Conservation (phyloP, 64 coral and sea anemone species). For the Dendrophyllia cribrosa region DNA sequence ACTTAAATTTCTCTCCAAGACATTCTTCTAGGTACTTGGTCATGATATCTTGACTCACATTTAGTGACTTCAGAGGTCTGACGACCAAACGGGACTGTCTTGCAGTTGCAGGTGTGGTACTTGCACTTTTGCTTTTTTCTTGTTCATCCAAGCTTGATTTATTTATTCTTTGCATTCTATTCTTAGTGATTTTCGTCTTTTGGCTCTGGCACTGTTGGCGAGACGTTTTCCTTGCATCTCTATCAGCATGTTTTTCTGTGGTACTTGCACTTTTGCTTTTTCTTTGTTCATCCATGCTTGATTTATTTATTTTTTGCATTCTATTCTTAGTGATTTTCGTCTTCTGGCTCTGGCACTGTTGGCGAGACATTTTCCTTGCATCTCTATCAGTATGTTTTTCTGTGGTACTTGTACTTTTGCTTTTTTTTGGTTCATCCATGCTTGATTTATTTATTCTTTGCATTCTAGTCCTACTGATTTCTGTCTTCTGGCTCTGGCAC, state of each 20-base stretch:
- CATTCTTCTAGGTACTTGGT: neutral
- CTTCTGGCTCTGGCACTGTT: no score
- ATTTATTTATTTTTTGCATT: neutral
- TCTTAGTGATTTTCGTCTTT: no score
- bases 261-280: neutral
- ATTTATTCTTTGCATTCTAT: neutral
- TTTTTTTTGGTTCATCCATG: neutral
- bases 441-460: neutral
- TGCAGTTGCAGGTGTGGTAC: no score
- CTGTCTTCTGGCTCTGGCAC: no score
- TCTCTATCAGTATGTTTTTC: no score
- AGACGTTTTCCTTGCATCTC: no score
- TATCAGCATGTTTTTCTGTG: no score
- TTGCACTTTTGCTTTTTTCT: neutral
- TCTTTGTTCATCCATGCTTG: neutral
- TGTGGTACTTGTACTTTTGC: neutral
- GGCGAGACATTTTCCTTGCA: no score
- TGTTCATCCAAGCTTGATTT: neutral
- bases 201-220: no score
- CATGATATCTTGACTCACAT: neutral
- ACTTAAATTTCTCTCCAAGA: constrained; percentile 3
- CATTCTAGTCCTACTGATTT: no score
- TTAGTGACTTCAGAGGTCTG: neutral
- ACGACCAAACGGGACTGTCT: neutral
- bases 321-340: no score